phyloP scores from a whole-genome alignment of 2,888 invertebrate species.

The Tachystola acroxantha region DNA sequence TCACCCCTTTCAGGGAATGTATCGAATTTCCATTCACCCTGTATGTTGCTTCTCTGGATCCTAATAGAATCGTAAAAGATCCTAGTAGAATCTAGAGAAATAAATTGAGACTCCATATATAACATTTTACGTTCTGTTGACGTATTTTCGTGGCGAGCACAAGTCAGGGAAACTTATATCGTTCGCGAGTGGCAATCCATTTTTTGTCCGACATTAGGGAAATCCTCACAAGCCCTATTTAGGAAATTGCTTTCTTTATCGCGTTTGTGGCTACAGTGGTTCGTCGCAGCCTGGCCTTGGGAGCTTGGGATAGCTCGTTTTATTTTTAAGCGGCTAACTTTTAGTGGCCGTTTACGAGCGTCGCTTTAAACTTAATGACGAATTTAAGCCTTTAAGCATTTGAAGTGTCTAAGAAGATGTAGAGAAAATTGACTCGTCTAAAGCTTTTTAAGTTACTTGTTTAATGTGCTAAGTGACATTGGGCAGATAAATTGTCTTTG shows the following conservation, averaged over 20 bases:
- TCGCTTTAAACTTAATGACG: slow-evolving; percentile 13
- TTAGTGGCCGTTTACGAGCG: slow-evolving; percentile 31
- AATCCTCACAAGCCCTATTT: slow-evolving; percentile 68
- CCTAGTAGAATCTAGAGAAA: no score
- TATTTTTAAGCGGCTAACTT: slow-evolving; percentile 23
- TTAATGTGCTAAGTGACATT: no score
- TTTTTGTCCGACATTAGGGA: slow-evolving; percentile 65
- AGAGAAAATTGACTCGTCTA: no score
- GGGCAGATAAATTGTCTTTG: no score
- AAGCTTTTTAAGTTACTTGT: no score
- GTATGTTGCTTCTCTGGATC: no score
- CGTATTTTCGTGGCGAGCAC: slow-evolving; percentile 10
- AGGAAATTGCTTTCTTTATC: slow-evolving; percentile 69
- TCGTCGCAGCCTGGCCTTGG: not conserved
- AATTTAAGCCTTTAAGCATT: no score
- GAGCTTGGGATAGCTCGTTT: slow-evolving; percentile 9
- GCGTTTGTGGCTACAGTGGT: slow-evolving; percentile 43
- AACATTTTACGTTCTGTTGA: slow-evolving; percentile 5
- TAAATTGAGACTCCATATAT: no score
- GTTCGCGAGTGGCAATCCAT: slow-evolving; percentile 51
- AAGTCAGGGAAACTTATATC: slow-evolving; percentile 31
- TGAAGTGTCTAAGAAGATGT: no score
- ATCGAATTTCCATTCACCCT: no score
- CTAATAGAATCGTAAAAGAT: no score
- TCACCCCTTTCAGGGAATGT: no score